Evolutionary conservation across 2,888 invertebrate genomes (phyloP).

Genomic region (Euplagia quadripunctaria): DNA sequence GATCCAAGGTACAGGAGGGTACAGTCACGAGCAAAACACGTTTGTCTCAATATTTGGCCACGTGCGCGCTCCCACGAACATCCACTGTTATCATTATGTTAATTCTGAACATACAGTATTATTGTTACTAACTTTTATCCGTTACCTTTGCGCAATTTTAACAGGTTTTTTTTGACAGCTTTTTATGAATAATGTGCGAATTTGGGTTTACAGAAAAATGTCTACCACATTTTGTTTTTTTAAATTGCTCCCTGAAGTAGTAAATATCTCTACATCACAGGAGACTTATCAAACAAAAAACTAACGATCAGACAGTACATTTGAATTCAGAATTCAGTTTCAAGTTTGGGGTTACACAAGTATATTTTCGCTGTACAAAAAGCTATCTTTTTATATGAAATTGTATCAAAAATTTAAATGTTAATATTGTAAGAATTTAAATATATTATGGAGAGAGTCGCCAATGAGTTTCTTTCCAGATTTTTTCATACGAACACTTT

Average conservation of each 20-base stretch:
- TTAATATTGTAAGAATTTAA: background rate
- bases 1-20: constrained; percentile 24
- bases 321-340: background rate
- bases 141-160: constrained; percentile 53
- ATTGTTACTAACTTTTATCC: constrained; percentile 71
- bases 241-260: too few relatives aligned
- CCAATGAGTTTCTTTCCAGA: background rate
- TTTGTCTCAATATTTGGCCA: constrained; percentile 73
- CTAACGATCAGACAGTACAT: background rate
- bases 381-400: background rate
- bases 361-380: background rate
- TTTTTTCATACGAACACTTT: background rate
- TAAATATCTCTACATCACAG: background rate
- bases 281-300: too few relatives aligned
- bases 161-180: constrained; percentile 42
- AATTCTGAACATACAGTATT: constrained; percentile 75
- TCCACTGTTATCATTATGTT: constrained; percentile 78
- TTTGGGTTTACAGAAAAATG: constrained; percentile 24
- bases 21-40: constrained; percentile 47
- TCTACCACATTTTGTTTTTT: too few relatives aligned
- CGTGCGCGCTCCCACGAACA: constrained; percentile 77
- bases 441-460: background rate
- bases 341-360: background rate
- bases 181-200: constrained; percentile 39
- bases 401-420: background rate